Evolutionary conservation across 1,140 invertebrate species (phyloP).

Genomic region (Melanaphis sacchari): DNA sequence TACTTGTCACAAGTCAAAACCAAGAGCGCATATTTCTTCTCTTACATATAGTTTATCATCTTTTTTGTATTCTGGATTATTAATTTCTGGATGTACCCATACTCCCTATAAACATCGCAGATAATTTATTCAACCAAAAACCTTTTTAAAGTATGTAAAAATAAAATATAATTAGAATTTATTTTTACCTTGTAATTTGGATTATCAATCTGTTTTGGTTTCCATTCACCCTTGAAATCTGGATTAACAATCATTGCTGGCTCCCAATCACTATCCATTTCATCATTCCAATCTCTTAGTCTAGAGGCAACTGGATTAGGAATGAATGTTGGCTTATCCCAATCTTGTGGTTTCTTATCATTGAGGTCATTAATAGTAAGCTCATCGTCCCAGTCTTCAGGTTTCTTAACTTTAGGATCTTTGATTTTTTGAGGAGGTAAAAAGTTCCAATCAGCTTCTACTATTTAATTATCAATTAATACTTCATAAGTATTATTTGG

Average conservation of each 20-base stretch:
- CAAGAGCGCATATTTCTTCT: constrained; percentile 89
- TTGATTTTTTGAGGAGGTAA: constrained; percentile 95
- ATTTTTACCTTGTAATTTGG: constrained; percentile 85
- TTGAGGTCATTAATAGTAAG: constrained; percentile 95
- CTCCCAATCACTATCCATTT: constrained; percentile 99
- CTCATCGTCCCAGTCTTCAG: constrained; percentile 95
- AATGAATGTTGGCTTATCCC: constrained; percentile 97
- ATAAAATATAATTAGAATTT: background rate
- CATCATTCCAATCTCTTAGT: constrained; percentile 99
- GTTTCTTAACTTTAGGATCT: constrained; percentile 93
- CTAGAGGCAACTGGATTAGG: constrained; percentile 96
- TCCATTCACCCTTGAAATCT: constrained; percentile 90
- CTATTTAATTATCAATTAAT: constrained; percentile 96
- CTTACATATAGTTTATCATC: constrained; percentile 87
- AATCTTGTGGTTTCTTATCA: constrained; percentile 87
- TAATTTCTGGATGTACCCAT: constrained; percentile 98
- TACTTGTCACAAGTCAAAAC: constrained; percentile 98
- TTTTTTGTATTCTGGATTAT: constrained; percentile 94
- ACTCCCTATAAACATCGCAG: constrained; percentile 71
- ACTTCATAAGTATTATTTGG: constrained; percentile 97
- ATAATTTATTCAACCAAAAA: background rate
- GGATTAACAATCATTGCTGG: constrained; percentile 98
- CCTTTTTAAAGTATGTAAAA: background rate
- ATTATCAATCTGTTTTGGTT: constrained; percentile 92
- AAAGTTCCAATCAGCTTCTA: constrained; percentile 98